phyloP scores from a whole-genome alignment of 2,113 vertebrate genomes.

The Phasianus colchicus region DNA sequence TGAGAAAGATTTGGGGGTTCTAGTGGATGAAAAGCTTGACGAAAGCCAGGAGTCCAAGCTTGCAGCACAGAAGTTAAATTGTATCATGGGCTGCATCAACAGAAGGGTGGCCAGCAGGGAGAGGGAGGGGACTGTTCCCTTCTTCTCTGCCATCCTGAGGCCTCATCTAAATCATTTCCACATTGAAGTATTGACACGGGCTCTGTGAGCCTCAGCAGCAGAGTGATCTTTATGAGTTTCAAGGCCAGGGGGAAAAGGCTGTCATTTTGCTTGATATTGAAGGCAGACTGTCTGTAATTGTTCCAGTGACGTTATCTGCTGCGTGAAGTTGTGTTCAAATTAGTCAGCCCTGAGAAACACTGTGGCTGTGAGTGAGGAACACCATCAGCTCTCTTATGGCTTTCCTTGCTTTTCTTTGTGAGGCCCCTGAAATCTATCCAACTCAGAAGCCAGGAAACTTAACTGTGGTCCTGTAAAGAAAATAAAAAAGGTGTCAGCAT shows the following conservation, averaged over 20 bases:
- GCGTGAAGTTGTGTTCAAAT: conserved; percentile 35
- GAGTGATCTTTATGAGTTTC: background rate
- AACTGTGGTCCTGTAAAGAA: conserved; percentile 12
- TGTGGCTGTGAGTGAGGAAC: background rate
- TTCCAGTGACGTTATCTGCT: background rate
- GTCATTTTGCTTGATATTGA: background rate
- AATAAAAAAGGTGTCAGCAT: background rate
- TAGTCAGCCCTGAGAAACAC: conserved; percentile 16
- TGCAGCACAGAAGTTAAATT: too few relatives aligned
- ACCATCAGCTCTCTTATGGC: background rate
- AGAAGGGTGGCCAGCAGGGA: too few relatives aligned
- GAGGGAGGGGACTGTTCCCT: too few relatives aligned
- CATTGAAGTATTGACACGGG: background rate
- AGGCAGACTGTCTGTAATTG: background rate
- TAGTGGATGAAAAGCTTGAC: too few relatives aligned
- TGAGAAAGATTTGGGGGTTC: too few relatives aligned
- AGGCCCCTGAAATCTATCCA: background rate
- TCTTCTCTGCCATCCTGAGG: too few relatives aligned
- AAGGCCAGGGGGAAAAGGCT: background rate
- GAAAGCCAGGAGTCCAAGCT: too few relatives aligned
- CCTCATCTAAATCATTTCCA: background rate
- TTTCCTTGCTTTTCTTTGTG: background rate
- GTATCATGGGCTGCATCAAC: too few relatives aligned
- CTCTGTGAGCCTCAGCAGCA: background rate
- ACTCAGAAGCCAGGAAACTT: background rate